These are phyloP conservation scores for Eilema griseolum DNA, from an alignment of 2,888 invertebrate genomes.

Conservation along the genomic window DNA sequence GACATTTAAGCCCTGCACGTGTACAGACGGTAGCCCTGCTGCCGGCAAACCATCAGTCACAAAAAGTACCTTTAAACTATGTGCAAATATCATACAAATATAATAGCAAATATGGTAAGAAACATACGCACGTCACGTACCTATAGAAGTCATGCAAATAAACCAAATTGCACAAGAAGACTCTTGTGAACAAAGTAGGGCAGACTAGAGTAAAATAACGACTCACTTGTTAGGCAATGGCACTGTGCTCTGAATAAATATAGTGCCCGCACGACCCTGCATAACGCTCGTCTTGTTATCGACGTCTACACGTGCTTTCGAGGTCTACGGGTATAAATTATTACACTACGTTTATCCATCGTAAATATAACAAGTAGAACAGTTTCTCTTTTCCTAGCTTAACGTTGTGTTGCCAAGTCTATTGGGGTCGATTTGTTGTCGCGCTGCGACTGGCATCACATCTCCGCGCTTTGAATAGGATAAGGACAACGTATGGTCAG, in stretches of 20 bases:
- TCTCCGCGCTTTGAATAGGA: not conserved
- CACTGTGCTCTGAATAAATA: constrained; percentile 72
- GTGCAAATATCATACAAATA: not conserved
- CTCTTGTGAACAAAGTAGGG: constrained; percentile 68
- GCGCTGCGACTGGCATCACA: not conserved
- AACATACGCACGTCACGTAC: constrained; percentile 24
- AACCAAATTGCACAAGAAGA: constrained; percentile 56
- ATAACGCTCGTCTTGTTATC: constrained; percentile 69
- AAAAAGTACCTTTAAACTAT: not conserved
- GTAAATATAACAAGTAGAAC: constrained; percentile 14
- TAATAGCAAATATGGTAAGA: constrained; percentile 16
- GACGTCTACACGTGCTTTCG: constrained; percentile 61
- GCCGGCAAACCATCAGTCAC: no score
- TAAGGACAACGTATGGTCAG: not conserved
- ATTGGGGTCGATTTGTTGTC: not conserved
- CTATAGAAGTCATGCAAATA: constrained; percentile 46
- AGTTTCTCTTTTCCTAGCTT: not conserved
- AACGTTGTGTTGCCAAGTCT: not conserved
- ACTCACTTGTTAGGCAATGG: constrained; percentile 75
- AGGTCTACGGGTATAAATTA: constrained; percentile 38
- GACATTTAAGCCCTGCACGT: no score
- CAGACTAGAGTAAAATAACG: constrained; percentile 70
- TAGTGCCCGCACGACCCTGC: constrained; percentile 55
- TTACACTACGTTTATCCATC: constrained; percentile 20
- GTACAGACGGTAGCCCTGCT: no score